Percentiles rank a stretch among this genome's conserved stretches.
Conservation (phyloP, 64 coral and sea anemone species). For the Dendrophyllia cribrosa region DNA sequence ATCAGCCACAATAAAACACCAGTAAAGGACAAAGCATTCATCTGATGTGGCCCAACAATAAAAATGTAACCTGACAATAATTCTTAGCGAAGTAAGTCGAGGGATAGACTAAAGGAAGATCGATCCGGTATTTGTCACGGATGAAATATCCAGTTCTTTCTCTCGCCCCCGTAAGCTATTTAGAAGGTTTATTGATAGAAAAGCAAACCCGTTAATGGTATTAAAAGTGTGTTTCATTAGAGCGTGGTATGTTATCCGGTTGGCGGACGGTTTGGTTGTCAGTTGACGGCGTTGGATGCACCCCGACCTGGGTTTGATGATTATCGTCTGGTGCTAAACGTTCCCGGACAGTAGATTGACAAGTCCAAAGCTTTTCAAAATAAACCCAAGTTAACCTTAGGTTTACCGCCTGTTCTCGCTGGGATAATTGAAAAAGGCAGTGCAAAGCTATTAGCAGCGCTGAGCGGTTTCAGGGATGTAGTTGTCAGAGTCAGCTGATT, state of each 20-base stretch:
- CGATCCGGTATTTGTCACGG: neutral
- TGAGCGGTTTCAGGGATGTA: constrained; percentile 23
- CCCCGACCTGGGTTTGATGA: constrained; percentile 2
- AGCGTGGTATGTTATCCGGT: constrained; percentile 28
- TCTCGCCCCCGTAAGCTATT: constrained; percentile 34
- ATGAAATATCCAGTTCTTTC: constrained; percentile 6
- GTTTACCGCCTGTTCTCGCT: constrained; percentile 38
- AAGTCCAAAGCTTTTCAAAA: constrained; percentile 54
- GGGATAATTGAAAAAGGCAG: constrained; percentile 54
- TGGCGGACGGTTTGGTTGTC: neutral
- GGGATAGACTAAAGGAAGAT: neutral
- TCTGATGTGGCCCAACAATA: neutral
- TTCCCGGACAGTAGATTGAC: constrained; percentile 39
- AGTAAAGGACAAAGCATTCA: neutral
- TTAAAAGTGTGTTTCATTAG: constrained; percentile 28
- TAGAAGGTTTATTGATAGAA: constrained; percentile 31
- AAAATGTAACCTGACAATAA: neutral
- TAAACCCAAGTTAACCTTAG: constrained; percentile 50
- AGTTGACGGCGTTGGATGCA: neutral
- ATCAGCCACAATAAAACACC: neutral
- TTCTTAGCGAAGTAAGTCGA: no score
- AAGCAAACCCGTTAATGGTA: constrained; percentile 52
- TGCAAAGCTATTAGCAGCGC: constrained; percentile 1
- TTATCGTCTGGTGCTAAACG: constrained; percentile 58
- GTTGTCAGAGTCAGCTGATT: constrained; percentile 57